Base-by-base conservation (phyloP, 2,113 vertebrate species). In the Hymenochirus boettgeri region DNA sequence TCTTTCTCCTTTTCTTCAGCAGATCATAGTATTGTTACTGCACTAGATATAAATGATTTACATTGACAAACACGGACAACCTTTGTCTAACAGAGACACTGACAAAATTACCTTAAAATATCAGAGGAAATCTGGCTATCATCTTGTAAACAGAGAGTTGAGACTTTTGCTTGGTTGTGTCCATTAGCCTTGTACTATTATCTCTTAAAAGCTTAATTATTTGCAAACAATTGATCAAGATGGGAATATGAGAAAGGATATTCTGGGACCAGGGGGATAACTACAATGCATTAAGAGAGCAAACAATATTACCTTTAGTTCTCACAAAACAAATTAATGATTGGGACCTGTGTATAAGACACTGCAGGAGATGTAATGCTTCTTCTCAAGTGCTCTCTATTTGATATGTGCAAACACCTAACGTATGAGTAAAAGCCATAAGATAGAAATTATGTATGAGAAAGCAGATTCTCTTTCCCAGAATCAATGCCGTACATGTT, bases 151-250 rank as follows among this genome's bases (percentile, higher is more conserved):
- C 64, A 74, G 62, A 48, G 74, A 83, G 65, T 74, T 45, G 79
- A 87, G 75, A 79, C 77, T 80, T 81, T 53, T 55, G 75, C 75
- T 87, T 79, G 78, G 80, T 76, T 82, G 79, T 86, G 76, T 83
- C 82, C 83, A 84, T 86, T 89, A 85, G 82, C 78, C 71, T 81
- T 79, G 60, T 74, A 79, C 80, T 79, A 86, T 86, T 87, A 87
- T 87, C 86, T 88, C 80, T 83, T 89, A 84, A 89, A 86, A 89
- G 86, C 87, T 90, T 91, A 88, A 91, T 88, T 89, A 91, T 90
- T 90, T 90, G 86, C 85, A 89, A 90, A 91, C 89, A 90, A 89
- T 89, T 89, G 85, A 89, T 89, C 83, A 86, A 82, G 80, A 84
- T 80, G 85, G 83, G 86, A 91, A 85, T 82, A 78, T 80, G 79